phyloP scores from a whole-genome alignment of 2,888 invertebrate genomes.

The Pollenia labialis region DNA sequence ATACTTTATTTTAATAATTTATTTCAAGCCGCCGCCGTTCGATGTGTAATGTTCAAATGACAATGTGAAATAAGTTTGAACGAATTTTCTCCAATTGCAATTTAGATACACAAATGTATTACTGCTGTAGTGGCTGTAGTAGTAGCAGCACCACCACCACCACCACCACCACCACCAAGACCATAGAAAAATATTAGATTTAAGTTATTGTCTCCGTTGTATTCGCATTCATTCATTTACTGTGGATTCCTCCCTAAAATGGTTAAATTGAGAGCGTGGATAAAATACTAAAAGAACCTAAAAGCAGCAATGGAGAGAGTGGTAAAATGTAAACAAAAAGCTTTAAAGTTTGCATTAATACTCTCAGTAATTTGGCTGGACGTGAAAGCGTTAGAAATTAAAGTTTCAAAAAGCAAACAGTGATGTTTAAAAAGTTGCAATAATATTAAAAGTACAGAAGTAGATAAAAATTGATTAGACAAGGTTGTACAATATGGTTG shows the following conservation, averaged over 20 bases:
- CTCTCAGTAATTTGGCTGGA: not conserved
- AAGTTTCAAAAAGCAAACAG: slow-evolving; percentile 12
- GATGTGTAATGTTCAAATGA: slow-evolving; percentile 70
- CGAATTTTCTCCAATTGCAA: slow-evolving; percentile 59
- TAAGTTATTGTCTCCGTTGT: slow-evolving; percentile 27
- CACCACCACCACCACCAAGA: not conserved
- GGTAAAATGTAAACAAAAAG: slow-evolving; percentile 39
- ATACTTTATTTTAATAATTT: slow-evolving; percentile 27
- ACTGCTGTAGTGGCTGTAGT: slow-evolving; percentile 25
- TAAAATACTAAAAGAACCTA: slow-evolving; percentile 3
- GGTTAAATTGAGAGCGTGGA: slow-evolving; percentile 26
- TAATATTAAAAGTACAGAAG: too few species aligned
- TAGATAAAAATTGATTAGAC: too few species aligned
- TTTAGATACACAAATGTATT: slow-evolving; percentile 52
- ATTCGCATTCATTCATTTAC: slow-evolving; percentile 11
- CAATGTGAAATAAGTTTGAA: slow-evolving; percentile 70
- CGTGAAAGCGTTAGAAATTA: slow-evolving; percentile 35
- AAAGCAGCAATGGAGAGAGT: slow-evolving; percentile 40
- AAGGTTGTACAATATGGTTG: too few species aligned
- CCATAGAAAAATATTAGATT: slow-evolving; percentile 61
- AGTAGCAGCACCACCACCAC: not conserved
- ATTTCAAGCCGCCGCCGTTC: slow-evolving; percentile 61
- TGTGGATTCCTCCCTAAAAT: slow-evolving; percentile 35
- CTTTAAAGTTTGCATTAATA: slow-evolving; percentile 53
- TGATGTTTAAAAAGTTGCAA: not conserved